Conservation (phyloP, 2,888 invertebrate species). For the Quadroppia sp. region DNA sequence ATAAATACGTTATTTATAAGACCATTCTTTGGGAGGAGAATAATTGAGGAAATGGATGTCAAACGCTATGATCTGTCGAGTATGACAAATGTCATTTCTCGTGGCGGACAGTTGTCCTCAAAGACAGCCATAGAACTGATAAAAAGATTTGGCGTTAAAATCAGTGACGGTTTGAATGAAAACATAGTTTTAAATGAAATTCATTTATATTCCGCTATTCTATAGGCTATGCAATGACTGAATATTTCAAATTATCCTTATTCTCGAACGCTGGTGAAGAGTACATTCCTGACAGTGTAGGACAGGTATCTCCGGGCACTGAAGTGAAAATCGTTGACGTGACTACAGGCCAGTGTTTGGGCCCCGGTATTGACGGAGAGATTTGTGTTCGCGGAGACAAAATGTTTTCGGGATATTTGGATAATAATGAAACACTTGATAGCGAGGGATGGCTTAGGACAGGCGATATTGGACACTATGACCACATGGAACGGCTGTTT, state of each 20-base stretch:
- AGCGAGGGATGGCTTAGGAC: constrained; percentile 22
- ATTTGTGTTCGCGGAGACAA: background rate
- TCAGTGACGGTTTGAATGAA: background rate
- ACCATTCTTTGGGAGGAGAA: background rate
- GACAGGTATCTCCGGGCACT: background rate
- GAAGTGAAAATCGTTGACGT: constrained; percentile 28
- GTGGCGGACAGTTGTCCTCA: background rate
- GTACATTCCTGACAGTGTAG: constrained; percentile 9
- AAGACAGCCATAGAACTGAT: background rate
- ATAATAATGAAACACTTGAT: background rate
- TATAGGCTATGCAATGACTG: constrained; percentile 5
- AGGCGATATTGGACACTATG: constrained; percentile 29
- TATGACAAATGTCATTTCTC: background rate
- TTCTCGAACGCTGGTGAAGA: background rate
- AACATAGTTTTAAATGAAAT: background rate
- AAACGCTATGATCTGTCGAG: constrained; percentile 9
- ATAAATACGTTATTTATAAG: background rate
- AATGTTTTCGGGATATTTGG: constrained; percentile 22
- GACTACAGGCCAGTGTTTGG: constrained; percentile 7
- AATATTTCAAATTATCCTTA: background rate
- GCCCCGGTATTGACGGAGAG: constrained; percentile 24
- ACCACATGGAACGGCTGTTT: constrained; percentile 12
- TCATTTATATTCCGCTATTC: background rate
- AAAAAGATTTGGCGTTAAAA: background rate
- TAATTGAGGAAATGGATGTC: constrained; percentile 2